Conservation (phyloP, 2,113 vertebrate species). For the Caranx melampygus region DNA sequence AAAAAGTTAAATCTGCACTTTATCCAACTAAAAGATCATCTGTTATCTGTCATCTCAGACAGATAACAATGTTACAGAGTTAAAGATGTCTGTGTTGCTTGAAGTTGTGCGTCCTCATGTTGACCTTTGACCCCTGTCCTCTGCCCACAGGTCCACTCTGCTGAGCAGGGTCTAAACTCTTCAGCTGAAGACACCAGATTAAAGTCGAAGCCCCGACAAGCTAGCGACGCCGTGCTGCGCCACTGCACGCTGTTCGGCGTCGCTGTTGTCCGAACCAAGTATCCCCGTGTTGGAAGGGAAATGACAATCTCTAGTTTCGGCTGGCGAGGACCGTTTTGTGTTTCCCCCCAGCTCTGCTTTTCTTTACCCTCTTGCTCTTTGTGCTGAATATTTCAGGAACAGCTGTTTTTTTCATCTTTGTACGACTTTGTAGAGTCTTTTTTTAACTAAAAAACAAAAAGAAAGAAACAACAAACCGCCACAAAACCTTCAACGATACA, state of each 20-base stretch:
- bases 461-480: conserved; percentile 15
- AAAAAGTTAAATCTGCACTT: no score
- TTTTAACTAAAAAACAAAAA: conserved; percentile 61
- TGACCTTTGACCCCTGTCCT: conserved; percentile 15
- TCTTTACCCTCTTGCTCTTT: conserved; percentile 43
- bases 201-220: conserved; percentile 13
- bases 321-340: conserved; percentile 62
- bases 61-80: no score
- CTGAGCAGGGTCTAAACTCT: conserved; percentile 87
- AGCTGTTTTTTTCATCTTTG: conserved; percentile 73
- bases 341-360: conserved; percentile 54
- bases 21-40: no score
- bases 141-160: conserved; percentile 86
- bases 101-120: neutral
- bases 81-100: no score
- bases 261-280: conserved; percentile 44
- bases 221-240: neutral
- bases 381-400: conserved; percentile 78
- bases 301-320: conserved; percentile 71
- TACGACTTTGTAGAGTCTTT: conserved; percentile 76
- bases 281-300: conserved; percentile 74
- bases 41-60: no score
- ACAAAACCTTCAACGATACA: neutral
- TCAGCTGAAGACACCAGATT: conserved; percentile 6
- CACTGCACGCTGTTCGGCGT: neutral